Evolutionary conservation across 2,888 invertebrate species (phyloP).

Genomic region (Tubulanus polymorphus): DNA sequence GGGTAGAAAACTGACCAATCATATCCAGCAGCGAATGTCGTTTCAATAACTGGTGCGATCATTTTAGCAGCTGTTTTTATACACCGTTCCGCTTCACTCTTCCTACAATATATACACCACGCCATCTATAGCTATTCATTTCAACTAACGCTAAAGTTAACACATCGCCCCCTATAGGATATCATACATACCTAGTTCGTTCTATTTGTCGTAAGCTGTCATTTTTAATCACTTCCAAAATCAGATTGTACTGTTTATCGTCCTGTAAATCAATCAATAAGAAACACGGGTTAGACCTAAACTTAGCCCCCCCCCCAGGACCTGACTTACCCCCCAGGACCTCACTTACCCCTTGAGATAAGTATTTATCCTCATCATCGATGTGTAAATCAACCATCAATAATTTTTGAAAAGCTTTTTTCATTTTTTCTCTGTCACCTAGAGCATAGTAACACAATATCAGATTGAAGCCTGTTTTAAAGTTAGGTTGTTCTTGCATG

Average conservation of each 20-base stretch:
- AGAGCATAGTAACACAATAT: conserved; percentile 60
- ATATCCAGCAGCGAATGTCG: conserved; percentile 56
- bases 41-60: conserved; percentile 80
- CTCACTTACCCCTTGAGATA: conserved; percentile 48
- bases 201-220: conserved; percentile 74
- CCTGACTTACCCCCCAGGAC: too few species aligned
- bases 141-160: neutral
- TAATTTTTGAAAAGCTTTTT: conserved; percentile 83
- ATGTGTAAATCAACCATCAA: conserved; percentile 78
- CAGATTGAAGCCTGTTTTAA: conserved; percentile 83
- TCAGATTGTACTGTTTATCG: conserved; percentile 60
- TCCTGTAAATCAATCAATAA: conserved; percentile 52
- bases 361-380: conserved; percentile 72
- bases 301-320: too few species aligned
- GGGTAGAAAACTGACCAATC: conserved; percentile 59
- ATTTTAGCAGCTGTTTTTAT: conserved; percentile 82
- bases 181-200: conserved; percentile 56
- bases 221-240: conserved; percentile 71
- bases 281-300: neutral
- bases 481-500: conserved; percentile 91
- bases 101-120: conserved; percentile 50
- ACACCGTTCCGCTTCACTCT: conserved; percentile 72
- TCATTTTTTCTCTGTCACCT: conserved; percentile 88
- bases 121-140: too few species aligned
- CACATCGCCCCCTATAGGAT: neutral